Base-by-base conservation (phyloP, 2,797 vertebrate species). In the Staurois parvus region DNA sequence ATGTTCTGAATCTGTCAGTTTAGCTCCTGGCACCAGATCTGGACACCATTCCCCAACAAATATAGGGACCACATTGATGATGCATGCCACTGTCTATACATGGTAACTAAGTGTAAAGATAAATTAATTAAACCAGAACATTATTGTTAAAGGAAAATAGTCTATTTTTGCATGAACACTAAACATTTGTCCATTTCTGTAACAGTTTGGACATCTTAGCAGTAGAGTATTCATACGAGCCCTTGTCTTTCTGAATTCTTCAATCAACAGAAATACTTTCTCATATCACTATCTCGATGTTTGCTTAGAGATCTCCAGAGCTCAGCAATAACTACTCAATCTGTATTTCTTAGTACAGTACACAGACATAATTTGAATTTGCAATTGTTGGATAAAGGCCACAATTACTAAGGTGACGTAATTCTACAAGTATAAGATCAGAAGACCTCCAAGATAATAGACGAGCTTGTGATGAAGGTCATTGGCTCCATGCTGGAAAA, bases 341-440 rank as follows among this genome's bases (percentile, higher is more conserved):
- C 76, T 28, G 19, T 28, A 37, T 30, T 64, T 79, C 69, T 24
- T 67, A 4, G 59, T 69, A 74, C 29, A 15, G 48, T 19, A 79
- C 73, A 67, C 6, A 59, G 40, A 69, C 56, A 26, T 29, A 73
- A 48, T 72, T 32, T 26, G 48, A 72, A 68, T 81, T 81, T 72
- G 72, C 32, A 30, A 48, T 34, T 21, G 21, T 62, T 62, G 24
- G 8, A n/a, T 26, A n/a, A 48, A 42, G 64, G 34, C 28, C 9
- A 1, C 21, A 52, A 67, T n/a, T 12, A 28, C 62, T 8, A 15
- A 1, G 30, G 8, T 84, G 59, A 72, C 67, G 42, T 78, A 78
- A 72, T 24, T 4, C 12, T 21, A 11, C 67, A 78, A 59, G 34
- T 72, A 72, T 84, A 42, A 64, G 37, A 48, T n/a, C 15, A 15